Base-by-base conservation (phyloP, 2,888 invertebrate genomes). In the Perithous albicinctus region DNA sequence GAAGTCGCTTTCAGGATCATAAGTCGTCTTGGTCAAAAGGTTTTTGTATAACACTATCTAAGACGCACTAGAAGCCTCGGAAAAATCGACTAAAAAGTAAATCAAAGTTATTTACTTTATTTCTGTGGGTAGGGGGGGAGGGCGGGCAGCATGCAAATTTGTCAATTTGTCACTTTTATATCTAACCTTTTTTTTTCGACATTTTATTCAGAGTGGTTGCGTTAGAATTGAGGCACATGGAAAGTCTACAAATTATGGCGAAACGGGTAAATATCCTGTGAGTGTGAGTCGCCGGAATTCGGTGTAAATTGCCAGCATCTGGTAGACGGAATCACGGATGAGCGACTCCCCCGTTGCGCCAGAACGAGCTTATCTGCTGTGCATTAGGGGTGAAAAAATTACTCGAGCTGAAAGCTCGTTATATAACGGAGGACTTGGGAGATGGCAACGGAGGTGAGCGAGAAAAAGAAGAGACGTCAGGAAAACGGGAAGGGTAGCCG, bases 271-370 rank as follows among this genome's bases (percentile, higher is more conserved):
- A 70, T 70, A 54, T 56, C 56, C 70, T 56, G 70, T 18, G 38
- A 26, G 23, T 35, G 26, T 5, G 20, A 35, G 43, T 29, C 59
- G 43, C 29, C 38, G 69, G 81, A 73, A 64, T 78, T 75, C 77
- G 20, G 63, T 80, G 78, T 78, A 70, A 69, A 69, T 80, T 80
- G n/a, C 80, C 64, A 38, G 82, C 86, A 85, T 83, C 85, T 86
- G 86, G 72, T 69, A 74, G 72, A 80, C 80, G 85, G 86, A 85
- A 85, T 81, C 84, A 82, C 84, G 82, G 82, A 74, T 82, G 84
- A 84, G 78, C 61, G 78, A 48, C 41, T 66, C 48, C n/a, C 61
- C 35, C 59, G 48, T 48, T 69, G 63, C 35, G 64, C 59, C 38
- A 78, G 35, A 74, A 51, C 38, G 48, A 63, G 70, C 70, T 73